Evolutionary conservation across 2,888 invertebrate genomes (phyloP), one percentile per base, ranked within the genome.

Genomic region (Hermaeophaga mercurialis): DNA sequence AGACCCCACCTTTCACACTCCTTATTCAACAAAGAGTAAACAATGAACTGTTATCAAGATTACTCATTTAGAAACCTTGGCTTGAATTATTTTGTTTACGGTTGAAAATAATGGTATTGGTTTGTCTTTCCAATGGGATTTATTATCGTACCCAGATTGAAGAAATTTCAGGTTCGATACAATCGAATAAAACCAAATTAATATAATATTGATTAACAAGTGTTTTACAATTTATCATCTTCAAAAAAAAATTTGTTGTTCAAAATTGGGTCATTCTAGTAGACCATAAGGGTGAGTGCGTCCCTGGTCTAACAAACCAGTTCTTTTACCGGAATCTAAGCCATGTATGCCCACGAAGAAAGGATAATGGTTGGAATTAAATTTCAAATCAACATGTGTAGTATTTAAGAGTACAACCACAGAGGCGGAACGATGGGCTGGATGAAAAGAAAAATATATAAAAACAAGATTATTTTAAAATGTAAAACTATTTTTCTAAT

Each of bases 1-100:
- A 59, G 47, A 55, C 54, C 46, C 65, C 65, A 59, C 65, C 65
- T 62, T 41, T 50, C 26, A 39, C 58, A 58, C 57, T 53, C 44
- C 44, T 49, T 48, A 36, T 19, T 44, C 53, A 53, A 53, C 44
- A 36, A 28, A 41, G 44, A 53, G 38, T 38, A 38, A 53, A 57
- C 53, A 43, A 43, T 43, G 24, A 43, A 24, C 7, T 43, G 43
- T 43, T 43, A 43, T 43, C 43, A 26, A 43, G 43, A 43, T 43
- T 24, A 43, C 24, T 43, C 43, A 43, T 43, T 24, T 43, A 18
- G 24, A 43, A 38, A 43, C 24, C 43, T 41, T 41, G 41, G 22
- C 24, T 43, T 24, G 24, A 31, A n/a, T 31, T 31, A 31, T 31
- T 31, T 8, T 12, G 31, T 31, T 31, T 31, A 11, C 31, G 11